Evolutionary conservation across 2,888 invertebrate species (phyloP).

Genomic region (Gortyna flavago): DNA sequence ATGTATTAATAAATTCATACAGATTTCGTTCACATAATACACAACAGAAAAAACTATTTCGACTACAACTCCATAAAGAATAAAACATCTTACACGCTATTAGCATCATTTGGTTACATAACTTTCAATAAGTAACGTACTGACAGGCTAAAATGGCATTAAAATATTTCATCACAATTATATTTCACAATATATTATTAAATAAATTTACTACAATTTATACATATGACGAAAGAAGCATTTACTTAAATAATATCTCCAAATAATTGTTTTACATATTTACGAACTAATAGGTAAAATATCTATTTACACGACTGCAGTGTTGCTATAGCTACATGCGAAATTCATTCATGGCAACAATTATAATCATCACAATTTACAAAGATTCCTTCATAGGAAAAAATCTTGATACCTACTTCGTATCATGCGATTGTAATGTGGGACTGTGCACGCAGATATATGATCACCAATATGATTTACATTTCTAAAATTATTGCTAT

Average conservation of each 20-base stretch:
- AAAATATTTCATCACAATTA: constrained; percentile 87
- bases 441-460: constrained; percentile 45
- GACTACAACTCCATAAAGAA: constrained; percentile 84
- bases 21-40: constrained; percentile 86
- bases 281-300: constrained; percentile 72
- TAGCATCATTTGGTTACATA: constrained; percentile 90
- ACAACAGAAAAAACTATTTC: constrained; percentile 86
- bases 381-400: constrained; percentile 49
- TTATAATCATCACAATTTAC: constrained; percentile 68
- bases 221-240: constrained; percentile 61
- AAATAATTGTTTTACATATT: constrained; percentile 66
- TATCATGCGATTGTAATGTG: constrained; percentile 44
- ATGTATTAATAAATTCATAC: constrained; percentile 89
- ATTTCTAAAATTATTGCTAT: constrained; percentile 50
- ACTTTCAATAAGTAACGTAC: constrained; percentile 85
- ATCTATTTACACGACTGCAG: constrained; percentile 77
- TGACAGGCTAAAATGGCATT: constrained; percentile 88
- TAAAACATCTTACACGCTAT: constrained; percentile 86
- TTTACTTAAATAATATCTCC: constrained; percentile 65
- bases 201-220: constrained; percentile 80
- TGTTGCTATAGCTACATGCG: constrained; percentile 67
- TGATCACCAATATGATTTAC: constrained; percentile 48
- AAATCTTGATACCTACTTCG: constrained; percentile 46
- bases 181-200: constrained; percentile 79
- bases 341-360: constrained; percentile 73